These are phyloP conservation scores for Reinhardtius hippoglossoides DNA, from an alignment of 2,113 vertebrate species.

Conservation along the genomic window DNA sequence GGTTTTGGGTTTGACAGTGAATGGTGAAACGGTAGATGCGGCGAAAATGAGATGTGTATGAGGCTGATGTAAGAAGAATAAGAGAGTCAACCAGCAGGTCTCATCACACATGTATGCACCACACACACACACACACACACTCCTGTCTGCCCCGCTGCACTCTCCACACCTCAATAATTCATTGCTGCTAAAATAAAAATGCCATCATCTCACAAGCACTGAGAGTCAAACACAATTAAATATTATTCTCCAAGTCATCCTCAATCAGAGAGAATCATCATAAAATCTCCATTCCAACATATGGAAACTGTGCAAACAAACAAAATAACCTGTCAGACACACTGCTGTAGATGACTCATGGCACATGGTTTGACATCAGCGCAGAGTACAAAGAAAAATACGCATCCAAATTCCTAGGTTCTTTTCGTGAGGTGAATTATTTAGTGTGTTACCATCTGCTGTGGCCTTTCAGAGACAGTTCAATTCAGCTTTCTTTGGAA, in stretches of 20 bases:
- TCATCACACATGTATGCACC: conserved; percentile 62
- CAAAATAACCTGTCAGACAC: background rate
- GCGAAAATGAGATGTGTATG: conserved; percentile 49
- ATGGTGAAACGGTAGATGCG: conserved; percentile 21
- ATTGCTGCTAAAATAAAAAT: conserved; percentile 82
- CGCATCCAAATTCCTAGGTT: conserved; percentile 35
- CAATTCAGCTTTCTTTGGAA: conserved; percentile 52
- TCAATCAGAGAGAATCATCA: conserved; percentile 23
- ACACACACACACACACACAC: conserved; percentile 40
- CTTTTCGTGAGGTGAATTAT: conserved; percentile 66
- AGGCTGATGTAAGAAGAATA: conserved; percentile 29
- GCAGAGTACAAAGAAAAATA: background rate
- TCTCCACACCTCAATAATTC: conserved; percentile 82
- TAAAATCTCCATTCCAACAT: conserved; percentile 4
- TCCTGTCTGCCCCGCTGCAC: conserved; percentile 69
- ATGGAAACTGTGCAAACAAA: background rate
- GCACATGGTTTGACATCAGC: conserved; percentile 23
- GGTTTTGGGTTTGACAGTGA: conserved; percentile 7
- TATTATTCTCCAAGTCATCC: conserved; percentile 38
- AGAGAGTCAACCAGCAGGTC: conserved; percentile 56
- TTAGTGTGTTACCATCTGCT: conserved; percentile 61
- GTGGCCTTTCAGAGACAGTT: conserved; percentile 51
- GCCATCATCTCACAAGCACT: conserved; percentile 73
- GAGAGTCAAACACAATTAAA: conserved; percentile 59
- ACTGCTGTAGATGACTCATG: conserved; percentile 6